Percentiles rank a stretch among this genome's conserved stretches.
phyloP scores from a whole-genome alignment of 2,113 vertebrate species.

The Ochotona curzoniae region DNA sequence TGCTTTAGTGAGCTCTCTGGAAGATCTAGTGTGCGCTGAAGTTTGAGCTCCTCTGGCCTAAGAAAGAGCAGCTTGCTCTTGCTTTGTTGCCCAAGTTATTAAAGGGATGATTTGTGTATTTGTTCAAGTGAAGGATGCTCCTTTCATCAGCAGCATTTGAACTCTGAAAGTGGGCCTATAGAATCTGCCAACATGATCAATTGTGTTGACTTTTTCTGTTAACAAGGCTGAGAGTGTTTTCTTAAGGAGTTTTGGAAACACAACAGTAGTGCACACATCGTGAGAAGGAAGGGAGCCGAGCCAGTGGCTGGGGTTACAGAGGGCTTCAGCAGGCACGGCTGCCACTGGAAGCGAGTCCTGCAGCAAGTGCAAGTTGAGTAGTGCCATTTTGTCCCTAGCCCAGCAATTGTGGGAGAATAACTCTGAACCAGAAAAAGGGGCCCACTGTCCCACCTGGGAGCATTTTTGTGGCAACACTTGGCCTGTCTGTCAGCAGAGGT shows the following conservation, averaged over 20 bases:
- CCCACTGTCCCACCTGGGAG: background rate
- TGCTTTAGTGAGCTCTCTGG: background rate
- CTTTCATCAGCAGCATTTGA: conserved; percentile 19
- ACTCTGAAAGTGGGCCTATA: background rate
- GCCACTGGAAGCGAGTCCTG: background rate
- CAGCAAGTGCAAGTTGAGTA: background rate
- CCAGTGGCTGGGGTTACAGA: background rate
- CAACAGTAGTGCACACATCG: background rate
- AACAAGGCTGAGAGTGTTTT: conserved; percentile 47
- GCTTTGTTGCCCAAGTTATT: background rate
- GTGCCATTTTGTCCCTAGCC: background rate
- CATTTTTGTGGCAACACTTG: background rate
- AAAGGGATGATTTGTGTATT: background rate
- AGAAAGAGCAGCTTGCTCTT: conserved; percentile 19
- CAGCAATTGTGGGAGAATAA: background rate
- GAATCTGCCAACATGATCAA: conserved; percentile 54
- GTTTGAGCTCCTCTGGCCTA: background rate
- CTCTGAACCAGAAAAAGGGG: background rate
- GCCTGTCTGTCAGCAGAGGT: background rate
- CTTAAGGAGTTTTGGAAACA: conserved; percentile 55
- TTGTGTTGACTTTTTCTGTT: conserved; percentile 41
- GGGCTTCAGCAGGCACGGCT: conserved; percentile 36
- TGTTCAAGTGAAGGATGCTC: conserved; percentile 11
- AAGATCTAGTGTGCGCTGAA: background rate
- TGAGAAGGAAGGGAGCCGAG: conserved; percentile 42